Conservation (phyloP, 2,113 vertebrate genomes). For the Periophthalmus modestus region DNA sequence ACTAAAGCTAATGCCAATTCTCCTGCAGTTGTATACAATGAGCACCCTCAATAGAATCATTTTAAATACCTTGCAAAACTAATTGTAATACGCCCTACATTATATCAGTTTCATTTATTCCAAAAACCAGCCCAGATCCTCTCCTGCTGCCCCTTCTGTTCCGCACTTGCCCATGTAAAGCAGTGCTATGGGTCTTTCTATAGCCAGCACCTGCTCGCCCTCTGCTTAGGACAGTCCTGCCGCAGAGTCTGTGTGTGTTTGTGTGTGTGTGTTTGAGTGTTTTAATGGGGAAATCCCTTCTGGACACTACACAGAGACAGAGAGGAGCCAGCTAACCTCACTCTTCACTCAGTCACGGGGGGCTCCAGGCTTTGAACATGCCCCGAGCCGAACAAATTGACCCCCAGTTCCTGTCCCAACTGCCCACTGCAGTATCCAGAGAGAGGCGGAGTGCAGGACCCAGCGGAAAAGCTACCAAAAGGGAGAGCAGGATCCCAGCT, state of each 20-base stretch:
- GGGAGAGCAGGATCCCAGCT: slow-evolving; percentile 37
- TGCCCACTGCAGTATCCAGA: slow-evolving; percentile 63
- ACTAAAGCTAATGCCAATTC: no score
- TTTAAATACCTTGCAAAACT: no score
- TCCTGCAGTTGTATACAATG: no score
- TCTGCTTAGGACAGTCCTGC: slow-evolving; percentile 22
- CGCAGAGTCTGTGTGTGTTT: slow-evolving; percentile 21
- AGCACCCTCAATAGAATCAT: no score
- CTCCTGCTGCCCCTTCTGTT: neutral
- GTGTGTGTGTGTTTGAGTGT: slow-evolving; percentile 15
- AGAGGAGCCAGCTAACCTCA: slow-evolving; percentile 47
- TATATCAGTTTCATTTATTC: neutral
- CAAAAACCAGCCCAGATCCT: neutral
- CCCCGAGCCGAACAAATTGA: slow-evolving; percentile 63
- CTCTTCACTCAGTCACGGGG: slow-evolving; percentile 10
- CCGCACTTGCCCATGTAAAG: slow-evolving; percentile 43
- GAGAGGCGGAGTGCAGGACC: slow-evolving; percentile 71
- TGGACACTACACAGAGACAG: slow-evolving; percentile 42
- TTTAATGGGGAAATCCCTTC: slow-evolving; percentile 44
- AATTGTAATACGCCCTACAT: no score
- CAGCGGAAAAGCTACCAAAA: slow-evolving; percentile 48
- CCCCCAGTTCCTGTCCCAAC: slow-evolving; percentile 62
- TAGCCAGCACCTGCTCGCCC: slow-evolving; percentile 71
- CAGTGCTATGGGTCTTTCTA: slow-evolving; percentile 61
- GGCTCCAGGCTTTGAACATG: slow-evolving; percentile 60